Evolutionary conservation across 2,113 vertebrate species (phyloP).

Genomic region (Coryphaenoides rupestris): DNA sequence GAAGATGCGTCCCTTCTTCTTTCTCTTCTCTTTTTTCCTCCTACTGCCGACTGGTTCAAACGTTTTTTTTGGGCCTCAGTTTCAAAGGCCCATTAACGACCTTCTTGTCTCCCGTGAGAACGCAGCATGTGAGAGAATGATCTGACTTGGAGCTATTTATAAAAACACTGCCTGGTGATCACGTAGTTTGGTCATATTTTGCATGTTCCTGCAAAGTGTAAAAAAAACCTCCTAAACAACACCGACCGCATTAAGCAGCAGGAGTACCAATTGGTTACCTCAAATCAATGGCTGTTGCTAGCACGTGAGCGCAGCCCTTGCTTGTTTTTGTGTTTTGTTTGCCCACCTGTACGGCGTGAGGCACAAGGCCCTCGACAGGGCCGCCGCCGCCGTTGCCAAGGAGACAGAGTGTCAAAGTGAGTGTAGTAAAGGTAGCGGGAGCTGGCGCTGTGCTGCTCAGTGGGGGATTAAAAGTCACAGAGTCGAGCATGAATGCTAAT

Average conservation of each 20-base stretch:
- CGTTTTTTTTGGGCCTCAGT: slow-evolving; percentile 13
- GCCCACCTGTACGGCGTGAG: neutral
- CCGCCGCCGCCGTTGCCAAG: slow-evolving; percentile 13
- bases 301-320: neutral
- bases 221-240: too few relatives aligned
- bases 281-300: too few relatives aligned
- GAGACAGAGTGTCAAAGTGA: slow-evolving; percentile 9
- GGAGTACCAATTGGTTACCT: too few relatives aligned
- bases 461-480: slow-evolving; percentile 25
- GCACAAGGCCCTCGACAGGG: slow-evolving; percentile 9
- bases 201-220: too few relatives aligned
- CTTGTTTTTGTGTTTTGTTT: slow-evolving; percentile 12
- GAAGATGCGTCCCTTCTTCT: neutral
- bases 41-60: too few relatives aligned
- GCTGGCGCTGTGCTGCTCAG: slow-evolving; percentile 29
- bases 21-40: too few relatives aligned
- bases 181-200: neutral
- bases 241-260: too few relatives aligned
- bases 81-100: slow-evolving; percentile 7
- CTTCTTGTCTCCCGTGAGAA: slow-evolving; percentile 5
- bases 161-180: neutral
- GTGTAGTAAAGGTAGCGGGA: slow-evolving; percentile 6
- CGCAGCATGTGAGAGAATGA: slow-evolving; percentile 45
- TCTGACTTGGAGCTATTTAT: slow-evolving; percentile 27
- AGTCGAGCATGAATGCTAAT: slow-evolving; percentile 53